Evolutionary conservation across 2,113 vertebrate species (phyloP), one percentile per base, ranked within the genome.

Genomic region (Micronycteris hirsuta): DNA sequence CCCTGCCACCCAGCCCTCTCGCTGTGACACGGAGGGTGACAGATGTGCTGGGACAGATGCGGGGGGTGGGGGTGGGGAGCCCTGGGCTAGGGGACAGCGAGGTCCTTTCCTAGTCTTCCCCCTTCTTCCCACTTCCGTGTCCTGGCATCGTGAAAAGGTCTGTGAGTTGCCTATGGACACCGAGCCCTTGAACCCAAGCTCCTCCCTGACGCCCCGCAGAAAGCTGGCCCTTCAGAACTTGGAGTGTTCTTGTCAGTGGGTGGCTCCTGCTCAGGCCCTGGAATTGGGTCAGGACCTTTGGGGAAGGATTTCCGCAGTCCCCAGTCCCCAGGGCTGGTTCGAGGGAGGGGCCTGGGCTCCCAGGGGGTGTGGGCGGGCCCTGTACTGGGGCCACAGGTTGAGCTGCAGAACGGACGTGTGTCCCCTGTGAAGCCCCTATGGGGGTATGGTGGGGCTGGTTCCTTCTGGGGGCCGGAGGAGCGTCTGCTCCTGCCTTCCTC

Each of bases 181-280:
- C 14, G 16, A 19, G 20, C 1, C 47, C 31, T 87, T 8, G 41
- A 65, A 33, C 5, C 63, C 17, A 8, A 52, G 15, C 43, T 80
- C 13, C 54, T 43, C n/a, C 4, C 36, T 17, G 10, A 22, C 0
- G 0, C 0, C 36, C n/a, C n/a, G 41, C 17, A 13, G 10, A 19
- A 28, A 26, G 41, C 38, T n/a, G 68, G 49, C 9, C 81, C 3
- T 38, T 45, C 1, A 7, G 31, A 20, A 14, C 78, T 54, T 36
- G 45, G 24, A 20, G 47, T 10, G 12, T 20, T 33, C 38, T 5
- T 13, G 3, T 3, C 36, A 28, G 82, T 2, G 14, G 4, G 5
- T 5, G 4, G 38, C 28, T 33, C 33, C 68, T 41, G 52, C 33
- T 63, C 36, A 10, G 83, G 45, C 9, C 61, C 14, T 7, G 19